Base-by-base conservation (phyloP, 2,113 vertebrate genomes). In the Chionis minor region DNA sequence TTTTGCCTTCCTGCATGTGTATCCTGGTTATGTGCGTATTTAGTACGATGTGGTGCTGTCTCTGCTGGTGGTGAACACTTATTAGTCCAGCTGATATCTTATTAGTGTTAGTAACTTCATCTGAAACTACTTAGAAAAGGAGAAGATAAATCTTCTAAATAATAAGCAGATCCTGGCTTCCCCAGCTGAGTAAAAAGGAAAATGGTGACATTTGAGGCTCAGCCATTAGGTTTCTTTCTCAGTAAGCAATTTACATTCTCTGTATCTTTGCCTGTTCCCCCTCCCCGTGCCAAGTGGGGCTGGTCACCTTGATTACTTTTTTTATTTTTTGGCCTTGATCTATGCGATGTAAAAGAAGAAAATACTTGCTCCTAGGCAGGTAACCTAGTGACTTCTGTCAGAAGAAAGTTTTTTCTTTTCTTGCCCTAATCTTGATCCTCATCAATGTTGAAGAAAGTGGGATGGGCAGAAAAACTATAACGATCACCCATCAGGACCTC, bases 21-120 rank as follows among this genome's bases (percentile, higher is more conserved):
- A 1, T 30, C 10, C 72, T 58, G 78, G 4, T 9, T 20, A 1
- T 24, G 47, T 30, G 52, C 33, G 1, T 19, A 2, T 12, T 2
- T 1, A 28, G 40, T 26, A 19, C 17, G 26, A 24, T 0, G 0
- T 28, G 51, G 32, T 24, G 66, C 24, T 54, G 28, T 17, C 32
- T 10, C 38, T 88, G 44, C 74, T 73, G 52, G 16, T 14, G 21
- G 2, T 10, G 35, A 61, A 2, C 44, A 3, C 9, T 47, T 40
- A 1, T 26, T 32, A 32, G 20, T 56, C 15, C 67, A 33, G 55
- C 0, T 71, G 45, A 5, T 63, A 4, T 40, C 12, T 22, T 28
- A 16, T 38, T 38, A 1, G 3, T 28, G 30, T 22, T 35, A 9
- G 19, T 4, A 71, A 2, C 28, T 74, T 70, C 19, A 32, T 42